These are phyloP conservation scores for Acrobasis suavella DNA, from an alignment of 2,888 invertebrate species.

Conservation along the genomic window DNA sequence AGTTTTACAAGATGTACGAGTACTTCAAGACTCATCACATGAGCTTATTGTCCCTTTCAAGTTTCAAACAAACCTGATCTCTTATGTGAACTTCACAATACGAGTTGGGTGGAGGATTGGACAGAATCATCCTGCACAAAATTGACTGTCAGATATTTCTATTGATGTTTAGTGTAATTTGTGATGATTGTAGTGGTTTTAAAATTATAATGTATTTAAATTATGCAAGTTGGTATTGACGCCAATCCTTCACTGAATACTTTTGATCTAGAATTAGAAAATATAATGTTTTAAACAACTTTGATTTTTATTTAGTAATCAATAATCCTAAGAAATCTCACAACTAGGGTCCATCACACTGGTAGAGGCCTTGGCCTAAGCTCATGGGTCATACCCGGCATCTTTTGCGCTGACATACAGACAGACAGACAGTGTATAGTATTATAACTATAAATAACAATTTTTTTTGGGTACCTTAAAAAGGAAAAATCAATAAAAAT, in stretches of 20 bases:
- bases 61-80: conserved; percentile 71
- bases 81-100: conserved; percentile 76
- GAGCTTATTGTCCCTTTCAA: conserved; percentile 64
- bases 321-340: too few relatives aligned
- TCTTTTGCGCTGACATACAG: too few relatives aligned
- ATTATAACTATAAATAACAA: too few relatives aligned
- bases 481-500: neutral
- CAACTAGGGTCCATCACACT: too few relatives aligned
- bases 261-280: conserved; percentile 75
- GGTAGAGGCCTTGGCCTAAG: too few relatives aligned
- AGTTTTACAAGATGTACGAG: conserved; percentile 36
- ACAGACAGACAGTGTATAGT: too few relatives aligned
- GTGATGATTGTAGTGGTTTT: conserved; percentile 36
- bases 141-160: conserved; percentile 37
- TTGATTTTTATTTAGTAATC: conserved; percentile 38
- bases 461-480: too few relatives aligned
- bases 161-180: conserved; percentile 38
- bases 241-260: conserved; percentile 63
- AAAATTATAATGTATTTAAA: conserved; percentile 36
- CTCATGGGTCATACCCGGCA: too few relatives aligned
- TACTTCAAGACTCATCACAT: conserved; percentile 39
- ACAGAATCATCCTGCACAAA: conserved; percentile 39
- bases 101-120: conserved; percentile 63
- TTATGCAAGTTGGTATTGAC: conserved; percentile 43
- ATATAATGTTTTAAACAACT: conserved; percentile 70